Percentiles rank a stretch among this genome's conserved stretches.
Evolutionary conservation across 2,797 vertebrate genomes (phyloP).

Genomic region (Diceros bicornis): DNA sequence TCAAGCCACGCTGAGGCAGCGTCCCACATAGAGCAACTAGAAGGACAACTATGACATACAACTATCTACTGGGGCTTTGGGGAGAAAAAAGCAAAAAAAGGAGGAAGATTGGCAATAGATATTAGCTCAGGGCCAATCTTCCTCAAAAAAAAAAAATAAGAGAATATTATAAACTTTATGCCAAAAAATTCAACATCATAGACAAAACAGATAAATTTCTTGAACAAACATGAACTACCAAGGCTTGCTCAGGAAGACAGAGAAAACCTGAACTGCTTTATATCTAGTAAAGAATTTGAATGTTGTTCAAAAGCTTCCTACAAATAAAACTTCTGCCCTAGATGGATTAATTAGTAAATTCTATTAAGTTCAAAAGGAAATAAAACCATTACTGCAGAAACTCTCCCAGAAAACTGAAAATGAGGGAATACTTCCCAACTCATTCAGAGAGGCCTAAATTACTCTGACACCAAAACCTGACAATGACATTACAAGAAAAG

Average conservation of each 20-base stretch:
- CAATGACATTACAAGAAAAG: background rate
- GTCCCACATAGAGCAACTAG: too few species aligned
- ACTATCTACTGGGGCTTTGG: too few species aligned
- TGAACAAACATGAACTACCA: background rate
- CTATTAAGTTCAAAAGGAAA: constrained; percentile 24
- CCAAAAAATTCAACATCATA: constrained; percentile 46
- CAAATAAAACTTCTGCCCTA: background rate
- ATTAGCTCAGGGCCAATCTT: too few species aligned
- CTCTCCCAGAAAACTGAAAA: background rate
- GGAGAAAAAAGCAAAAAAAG: too few species aligned
- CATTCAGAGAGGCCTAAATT: background rate
- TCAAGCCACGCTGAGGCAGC: too few species aligned
- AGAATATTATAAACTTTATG: constrained; percentile 8
- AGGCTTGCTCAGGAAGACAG: constrained; percentile 16
- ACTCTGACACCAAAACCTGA: background rate
- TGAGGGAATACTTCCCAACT: background rate
- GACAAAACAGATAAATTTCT: background rate
- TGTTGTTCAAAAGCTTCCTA: constrained; percentile 24
- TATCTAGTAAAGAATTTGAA: constrained; percentile 36
- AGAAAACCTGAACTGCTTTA: constrained; percentile 23
- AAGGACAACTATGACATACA: too few species aligned
- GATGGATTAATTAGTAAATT: constrained; percentile 20
- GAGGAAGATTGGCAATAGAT: too few species aligned
- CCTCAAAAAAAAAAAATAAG: too few species aligned
- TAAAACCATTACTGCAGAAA: background rate